Conservation (phyloP, 2,888 invertebrate genomes). For the Cheilosia impressa region DNA sequence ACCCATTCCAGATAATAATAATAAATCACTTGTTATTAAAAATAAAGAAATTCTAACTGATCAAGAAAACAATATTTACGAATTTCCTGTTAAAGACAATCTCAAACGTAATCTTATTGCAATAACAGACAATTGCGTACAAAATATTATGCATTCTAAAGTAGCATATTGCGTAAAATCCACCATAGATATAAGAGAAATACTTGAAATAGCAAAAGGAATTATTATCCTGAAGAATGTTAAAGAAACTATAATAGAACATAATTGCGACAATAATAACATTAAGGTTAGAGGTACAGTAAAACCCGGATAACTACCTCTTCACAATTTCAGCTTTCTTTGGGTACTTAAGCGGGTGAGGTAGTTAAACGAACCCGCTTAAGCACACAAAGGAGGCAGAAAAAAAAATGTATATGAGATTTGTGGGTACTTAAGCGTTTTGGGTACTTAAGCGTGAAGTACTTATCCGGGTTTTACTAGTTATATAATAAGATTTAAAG, state of each 20-base stretch:
- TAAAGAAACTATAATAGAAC: neutral
- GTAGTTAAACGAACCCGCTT: no score
- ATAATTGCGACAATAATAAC: slow-evolving; percentile 3
- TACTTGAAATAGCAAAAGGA: neutral
- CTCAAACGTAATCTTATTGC: neutral
- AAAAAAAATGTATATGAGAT: no score
- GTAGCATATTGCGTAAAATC: neutral
- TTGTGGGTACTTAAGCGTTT: no score
- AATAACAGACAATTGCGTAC: neutral
- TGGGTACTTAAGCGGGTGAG: no score
- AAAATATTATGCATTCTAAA: neutral
- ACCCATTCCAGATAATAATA: slow-evolving; percentile 4
- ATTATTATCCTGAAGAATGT: neutral
- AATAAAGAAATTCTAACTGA: neutral
- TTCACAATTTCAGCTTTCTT: no score
- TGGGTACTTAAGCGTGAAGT: no score
- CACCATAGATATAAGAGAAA: neutral
- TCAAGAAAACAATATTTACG: slow-evolving; percentile 9
- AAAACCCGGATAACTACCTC: no score
- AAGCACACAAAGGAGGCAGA: no score
- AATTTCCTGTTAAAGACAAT: slow-evolving; percentile 6
- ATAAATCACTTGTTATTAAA: slow-evolving; percentile 3
- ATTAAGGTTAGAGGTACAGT: neutral
- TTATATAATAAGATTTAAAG: slow-evolving; percentile 16
- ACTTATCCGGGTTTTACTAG: no score